A percentile compares a stretch with the other conserved stretches of the same genome.
Evolutionary conservation across 2,113 vertebrate species (phyloP).

Genomic region (Dipodomys stephensi): DNA sequence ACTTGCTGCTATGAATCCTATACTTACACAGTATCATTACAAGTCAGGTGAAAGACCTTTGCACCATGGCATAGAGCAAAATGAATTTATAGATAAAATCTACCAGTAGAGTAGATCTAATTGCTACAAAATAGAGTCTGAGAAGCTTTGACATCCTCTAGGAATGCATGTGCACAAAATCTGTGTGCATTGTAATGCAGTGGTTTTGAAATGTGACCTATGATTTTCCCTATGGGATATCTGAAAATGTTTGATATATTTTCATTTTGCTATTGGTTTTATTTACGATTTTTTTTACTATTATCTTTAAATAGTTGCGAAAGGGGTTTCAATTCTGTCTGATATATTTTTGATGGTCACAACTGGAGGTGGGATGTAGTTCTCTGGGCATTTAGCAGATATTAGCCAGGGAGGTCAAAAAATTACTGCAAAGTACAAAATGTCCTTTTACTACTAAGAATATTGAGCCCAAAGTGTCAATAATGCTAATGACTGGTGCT

Average conservation of each 20-base stretch:
- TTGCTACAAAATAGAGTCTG: neutral
- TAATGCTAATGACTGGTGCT: neutral
- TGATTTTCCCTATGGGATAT: neutral
- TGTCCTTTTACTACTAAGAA: neutral
- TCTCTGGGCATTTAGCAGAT: neutral
- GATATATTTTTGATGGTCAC: too few relatives aligned
- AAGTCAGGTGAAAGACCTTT: neutral
- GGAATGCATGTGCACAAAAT: neutral
- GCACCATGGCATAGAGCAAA: neutral
- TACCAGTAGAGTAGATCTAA: neutral
- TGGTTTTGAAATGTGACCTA: neutral
- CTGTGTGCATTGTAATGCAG: neutral
- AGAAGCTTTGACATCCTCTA: neutral
- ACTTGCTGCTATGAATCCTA: neutral
- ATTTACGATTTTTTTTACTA: too few relatives aligned
- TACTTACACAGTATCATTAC: neutral
- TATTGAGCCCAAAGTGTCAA: neutral
- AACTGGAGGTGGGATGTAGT: neutral
- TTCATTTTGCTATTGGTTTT: neutral
- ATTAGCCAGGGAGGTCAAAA: neutral
- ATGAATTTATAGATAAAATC: neutral
- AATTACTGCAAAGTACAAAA: neutral
- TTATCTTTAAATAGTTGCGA: neutral
- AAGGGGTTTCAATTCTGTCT: too few relatives aligned
- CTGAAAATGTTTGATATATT: neutral